Conservation (phyloP, 1,140 invertebrate genomes). For the Lysiphlebus fabarum region DNA sequence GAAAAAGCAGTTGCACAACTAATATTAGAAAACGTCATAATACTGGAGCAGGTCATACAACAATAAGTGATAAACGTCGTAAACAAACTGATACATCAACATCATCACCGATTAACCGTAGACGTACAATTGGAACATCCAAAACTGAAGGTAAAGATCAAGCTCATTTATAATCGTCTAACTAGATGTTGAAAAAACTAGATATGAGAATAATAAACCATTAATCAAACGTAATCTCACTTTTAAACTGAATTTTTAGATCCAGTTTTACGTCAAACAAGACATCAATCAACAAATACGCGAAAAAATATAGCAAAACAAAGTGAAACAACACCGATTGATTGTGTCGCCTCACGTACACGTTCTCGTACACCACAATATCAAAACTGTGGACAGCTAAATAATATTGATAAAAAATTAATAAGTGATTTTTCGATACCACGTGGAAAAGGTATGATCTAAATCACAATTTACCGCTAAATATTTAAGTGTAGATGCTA, state of each 20-base stretch:
- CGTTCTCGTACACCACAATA: conserved; percentile 50
- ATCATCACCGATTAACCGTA: conserved; percentile 32
- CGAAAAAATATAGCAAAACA: conserved; percentile 27
- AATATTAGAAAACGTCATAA: conserved; percentile 51
- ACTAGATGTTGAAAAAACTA: conserved; percentile 41
- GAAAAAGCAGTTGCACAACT: conserved; percentile 44
- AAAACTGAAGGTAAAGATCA: conserved; percentile 41
- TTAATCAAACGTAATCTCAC: too few species aligned
- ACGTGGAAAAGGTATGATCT: too few species aligned
- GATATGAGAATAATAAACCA: conserved; percentile 32
- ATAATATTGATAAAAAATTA: conserved; percentile 17
- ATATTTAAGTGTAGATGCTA: background rate
- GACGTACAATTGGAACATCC: conserved; percentile 38
- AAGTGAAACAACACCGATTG: conserved; percentile 38
- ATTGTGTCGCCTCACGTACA: conserved; percentile 51
- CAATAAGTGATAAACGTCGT: conserved; percentile 49
- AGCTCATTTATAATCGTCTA: conserved; percentile 12
- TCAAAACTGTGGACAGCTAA: conserved; percentile 37
- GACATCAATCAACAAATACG: conserved; percentile 40
- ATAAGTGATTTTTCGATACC: background rate
- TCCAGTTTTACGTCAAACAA: conserved; percentile 42
- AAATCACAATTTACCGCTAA: too few species aligned
- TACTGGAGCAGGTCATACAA: conserved; percentile 41
- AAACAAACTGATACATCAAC: conserved; percentile 42
- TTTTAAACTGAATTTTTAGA: conserved; percentile 31